These are phyloP conservation scores for mouse (Mus musculus) DNA, from an alignment of 2,113 vertebrate genomes.

Conservation along the genomic window GRCm39 chr6:90622001-90622500, in stretches of 20 bases:
- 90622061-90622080: neutral
- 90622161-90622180: neutral
- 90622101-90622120: neutral
- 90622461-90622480: neutral
- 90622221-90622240: neutral
- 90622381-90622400: neutral
- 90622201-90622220: too few relatives aligned
- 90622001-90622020: neutral
- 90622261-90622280: neutral
- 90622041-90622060: neutral
- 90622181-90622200: neutral
- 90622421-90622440: neutral
- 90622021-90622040: too few relatives aligned
- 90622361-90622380: neutral
- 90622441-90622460: neutral
- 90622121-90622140: neutral
- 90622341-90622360: too few relatives aligned
- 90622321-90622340: neutral
- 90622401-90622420: neutral
- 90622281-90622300: neutral
- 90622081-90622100: neutral
- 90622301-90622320: too few relatives aligned
- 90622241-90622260: neutral
- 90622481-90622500: neutral
- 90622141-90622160: neutral